Conservation (phyloP, 2,797 vertebrate genomes). For the Enteromius paludinosus region DNA sequence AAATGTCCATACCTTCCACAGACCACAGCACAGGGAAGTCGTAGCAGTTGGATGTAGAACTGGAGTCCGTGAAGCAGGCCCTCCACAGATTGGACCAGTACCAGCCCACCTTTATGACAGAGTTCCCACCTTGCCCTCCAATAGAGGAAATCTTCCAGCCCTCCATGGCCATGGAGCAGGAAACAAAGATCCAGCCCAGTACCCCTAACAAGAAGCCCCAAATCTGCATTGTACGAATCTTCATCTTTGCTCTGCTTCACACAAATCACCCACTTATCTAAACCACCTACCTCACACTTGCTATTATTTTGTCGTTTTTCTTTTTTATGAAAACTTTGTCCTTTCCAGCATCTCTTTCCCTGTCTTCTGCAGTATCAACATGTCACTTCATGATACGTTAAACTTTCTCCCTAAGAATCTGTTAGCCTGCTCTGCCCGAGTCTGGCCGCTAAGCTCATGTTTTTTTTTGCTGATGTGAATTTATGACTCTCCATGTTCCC, state of each 20-base stretch:
- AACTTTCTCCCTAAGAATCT: background rate
- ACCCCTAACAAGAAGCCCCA: slow-evolving; percentile 88
- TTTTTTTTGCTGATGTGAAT: slow-evolving; percentile 66
- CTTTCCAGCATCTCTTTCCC: background rate
- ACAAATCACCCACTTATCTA: background rate
- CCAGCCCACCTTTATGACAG: slow-evolving; percentile 89
- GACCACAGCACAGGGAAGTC: slow-evolving; percentile 93
- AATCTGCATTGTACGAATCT: slow-evolving; percentile 87
- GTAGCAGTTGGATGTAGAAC: slow-evolving; percentile 89
- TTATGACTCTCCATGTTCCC: slow-evolving; percentile 64
- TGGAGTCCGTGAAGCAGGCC: slow-evolving; percentile 90
- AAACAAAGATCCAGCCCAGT: slow-evolving; percentile 91
- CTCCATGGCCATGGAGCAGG: slow-evolving; percentile 93
- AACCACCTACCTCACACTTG: background rate
- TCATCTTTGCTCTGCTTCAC: slow-evolving; percentile 72
- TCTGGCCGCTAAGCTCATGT: background rate
- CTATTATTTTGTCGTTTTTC: background rate
- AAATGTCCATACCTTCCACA: slow-evolving; percentile 81
- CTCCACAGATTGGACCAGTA: slow-evolving; percentile 96
- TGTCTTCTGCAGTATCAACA: background rate
- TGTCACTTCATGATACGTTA: background rate
- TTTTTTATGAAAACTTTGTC: background rate
- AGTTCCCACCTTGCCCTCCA: slow-evolving; percentile 83
- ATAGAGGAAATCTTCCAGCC: slow-evolving; percentile 91
- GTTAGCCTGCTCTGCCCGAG: background rate